Conservation (phyloP, 2,797 vertebrate genomes). For the Myotis daubentonii region DNA sequence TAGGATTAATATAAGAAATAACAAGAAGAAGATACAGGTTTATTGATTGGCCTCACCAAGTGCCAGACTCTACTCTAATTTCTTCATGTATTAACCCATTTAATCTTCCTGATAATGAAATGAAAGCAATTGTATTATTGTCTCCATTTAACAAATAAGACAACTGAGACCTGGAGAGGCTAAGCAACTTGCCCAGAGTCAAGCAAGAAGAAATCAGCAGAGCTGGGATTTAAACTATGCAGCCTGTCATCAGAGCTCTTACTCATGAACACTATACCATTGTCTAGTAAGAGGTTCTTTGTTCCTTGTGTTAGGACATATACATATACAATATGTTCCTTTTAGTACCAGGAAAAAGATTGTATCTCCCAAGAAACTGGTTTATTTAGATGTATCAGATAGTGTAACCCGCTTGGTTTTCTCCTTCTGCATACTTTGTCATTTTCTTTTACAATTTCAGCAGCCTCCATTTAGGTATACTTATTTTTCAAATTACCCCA, state of each 20-base stretch:
- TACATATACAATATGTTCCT: conserved; percentile 68
- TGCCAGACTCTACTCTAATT: not conserved
- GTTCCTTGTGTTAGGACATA: conserved; percentile 57
- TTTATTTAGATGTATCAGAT: conserved; percentile 72
- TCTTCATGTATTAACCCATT: not conserved
- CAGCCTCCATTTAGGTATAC: not conserved
- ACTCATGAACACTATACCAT: not conserved
- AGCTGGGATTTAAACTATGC: not conserved
- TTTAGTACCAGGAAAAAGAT: conserved; percentile 74
- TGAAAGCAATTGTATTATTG: not conserved
- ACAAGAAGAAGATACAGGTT: not conserved
- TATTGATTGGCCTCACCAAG: not conserved
- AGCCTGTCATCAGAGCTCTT: not conserved
- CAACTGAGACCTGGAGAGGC: not conserved
- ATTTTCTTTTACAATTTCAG: conserved; percentile 11
- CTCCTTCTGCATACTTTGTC: not conserved
- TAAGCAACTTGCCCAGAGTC: not conserved
- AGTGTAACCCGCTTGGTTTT: conserved; percentile 32
- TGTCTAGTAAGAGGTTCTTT: not conserved
- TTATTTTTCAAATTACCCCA: conserved; percentile 31
- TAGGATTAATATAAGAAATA: not conserved
- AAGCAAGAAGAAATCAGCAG: not conserved
- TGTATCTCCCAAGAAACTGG: conserved; percentile 54
- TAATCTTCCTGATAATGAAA: not conserved
- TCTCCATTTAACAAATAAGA: not conserved